phyloP scores from a whole-genome alignment of 1,140 invertebrate genomes.

The Ridgeia piscesae region DNA sequence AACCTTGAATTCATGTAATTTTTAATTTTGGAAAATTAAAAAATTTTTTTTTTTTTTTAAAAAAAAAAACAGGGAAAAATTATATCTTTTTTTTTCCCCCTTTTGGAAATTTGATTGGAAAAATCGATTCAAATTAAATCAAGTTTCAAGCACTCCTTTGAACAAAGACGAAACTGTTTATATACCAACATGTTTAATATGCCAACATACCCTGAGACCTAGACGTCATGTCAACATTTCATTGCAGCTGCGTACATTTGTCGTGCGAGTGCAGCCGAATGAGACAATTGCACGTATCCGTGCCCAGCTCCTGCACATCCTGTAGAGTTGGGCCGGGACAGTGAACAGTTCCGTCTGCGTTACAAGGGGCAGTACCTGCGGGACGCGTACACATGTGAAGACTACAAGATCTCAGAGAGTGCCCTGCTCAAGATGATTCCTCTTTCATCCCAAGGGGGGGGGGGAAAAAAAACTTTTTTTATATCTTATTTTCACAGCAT shows the following conservation, averaged over 20 bases:
- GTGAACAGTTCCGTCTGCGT: constrained; percentile 49
- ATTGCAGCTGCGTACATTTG: constrained; percentile 50
- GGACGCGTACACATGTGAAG: constrained; percentile 45
- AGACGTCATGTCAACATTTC: constrained; percentile 15
- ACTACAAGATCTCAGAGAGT: constrained; percentile 48
- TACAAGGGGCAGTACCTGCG: constrained; percentile 50
- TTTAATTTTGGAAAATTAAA: no score
- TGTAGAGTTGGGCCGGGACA: constrained; percentile 49
- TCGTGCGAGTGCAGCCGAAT: constrained; percentile 39
- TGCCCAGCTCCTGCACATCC: constrained; percentile 48
- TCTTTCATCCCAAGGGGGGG: constrained; percentile 35
- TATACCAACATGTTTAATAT: no score
- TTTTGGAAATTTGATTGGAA: no score
- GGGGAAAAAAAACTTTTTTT: not conserved
- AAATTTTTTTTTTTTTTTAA: no score
- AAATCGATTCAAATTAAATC: no score
- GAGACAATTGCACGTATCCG: constrained; percentile 49
- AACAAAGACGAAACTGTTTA: no score
- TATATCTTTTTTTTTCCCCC: no score
- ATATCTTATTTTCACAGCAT: no score
- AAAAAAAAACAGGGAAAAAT: no score
- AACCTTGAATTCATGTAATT: no score
- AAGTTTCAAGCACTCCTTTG: no score
- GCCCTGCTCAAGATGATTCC: constrained; percentile 51
- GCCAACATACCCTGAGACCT: no score